Evolutionary conservation across 2,113 vertebrate species (phyloP).

Genomic region (Grammomys dolichurus): DNA sequence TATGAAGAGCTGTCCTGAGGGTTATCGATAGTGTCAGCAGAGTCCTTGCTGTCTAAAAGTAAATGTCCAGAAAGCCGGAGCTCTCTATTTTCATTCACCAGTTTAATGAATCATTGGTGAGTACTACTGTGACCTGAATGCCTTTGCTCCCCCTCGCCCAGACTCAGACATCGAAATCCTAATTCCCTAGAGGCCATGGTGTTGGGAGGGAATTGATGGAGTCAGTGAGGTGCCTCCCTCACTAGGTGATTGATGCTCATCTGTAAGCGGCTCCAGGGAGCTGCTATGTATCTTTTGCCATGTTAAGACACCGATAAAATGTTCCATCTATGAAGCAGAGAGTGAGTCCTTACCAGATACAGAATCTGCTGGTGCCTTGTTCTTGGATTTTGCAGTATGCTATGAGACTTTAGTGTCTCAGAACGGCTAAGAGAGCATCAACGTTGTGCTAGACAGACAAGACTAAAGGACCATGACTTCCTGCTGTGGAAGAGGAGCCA

Average conservation of each 20-base stretch:
- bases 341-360: neutral
- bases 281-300: neutral
- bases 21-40: neutral
- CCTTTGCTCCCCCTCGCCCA: neutral
- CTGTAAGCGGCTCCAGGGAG: neutral
- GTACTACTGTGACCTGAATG: neutral
- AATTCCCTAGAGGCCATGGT: neutral
- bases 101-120: neutral
- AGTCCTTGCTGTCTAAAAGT: neutral
- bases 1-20: neutral
- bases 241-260: neutral
- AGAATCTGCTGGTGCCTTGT: neutral
- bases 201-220: neutral
- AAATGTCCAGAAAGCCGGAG: conserved; percentile 6
- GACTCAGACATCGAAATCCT: neutral
- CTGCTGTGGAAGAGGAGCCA: neutral
- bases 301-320: neutral
- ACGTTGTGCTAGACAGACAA: neutral
- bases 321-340: neutral
- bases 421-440: neutral
- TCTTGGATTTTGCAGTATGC: neutral
- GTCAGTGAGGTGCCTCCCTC: neutral
- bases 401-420: neutral
- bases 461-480: neutral
- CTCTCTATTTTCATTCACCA: neutral